A percentile compares a stretch with the other conserved stretches of the same genome.
Conservation (phyloP, 2,113 vertebrate genomes). For the Hemiscyllium ocellatum region DNA sequence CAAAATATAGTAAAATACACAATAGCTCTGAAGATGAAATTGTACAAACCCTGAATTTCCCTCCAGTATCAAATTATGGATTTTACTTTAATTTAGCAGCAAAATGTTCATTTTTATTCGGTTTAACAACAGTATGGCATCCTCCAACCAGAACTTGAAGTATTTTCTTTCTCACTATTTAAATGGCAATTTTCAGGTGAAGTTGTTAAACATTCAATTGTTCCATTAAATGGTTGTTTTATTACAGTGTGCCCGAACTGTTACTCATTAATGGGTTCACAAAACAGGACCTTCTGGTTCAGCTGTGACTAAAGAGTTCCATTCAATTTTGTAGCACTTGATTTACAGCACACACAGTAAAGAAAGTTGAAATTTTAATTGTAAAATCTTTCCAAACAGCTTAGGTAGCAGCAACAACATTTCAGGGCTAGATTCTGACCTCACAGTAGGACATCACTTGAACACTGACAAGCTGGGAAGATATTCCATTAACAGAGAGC, state of each 20-base stretch:
- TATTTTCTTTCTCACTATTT: not conserved
- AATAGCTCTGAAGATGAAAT: not conserved
- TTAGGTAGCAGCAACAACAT: not conserved
- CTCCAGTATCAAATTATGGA: not conserved
- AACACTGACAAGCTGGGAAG: not conserved
- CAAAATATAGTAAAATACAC: not conserved
- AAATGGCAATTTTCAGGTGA: not conserved
- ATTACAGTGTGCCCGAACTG: not conserved
- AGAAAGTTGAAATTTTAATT: not conserved
- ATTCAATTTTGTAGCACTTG: not conserved
- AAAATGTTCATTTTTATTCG: not conserved
- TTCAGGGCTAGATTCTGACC: not conserved
- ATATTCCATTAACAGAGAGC: not conserved
- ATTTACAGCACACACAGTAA: not conserved
- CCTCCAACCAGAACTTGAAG: not conserved
- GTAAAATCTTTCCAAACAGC: not conserved
- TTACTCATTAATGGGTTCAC: not conserved
- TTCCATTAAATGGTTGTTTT: not conserved
- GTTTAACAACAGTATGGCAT: not conserved
- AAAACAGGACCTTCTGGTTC: not conserved
- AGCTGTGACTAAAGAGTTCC: not conserved
- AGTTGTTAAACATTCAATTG: not conserved
- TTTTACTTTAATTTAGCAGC: not conserved
- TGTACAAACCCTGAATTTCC: not conserved
- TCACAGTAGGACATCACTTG: not conserved